Conservation (phyloP, 2,888 invertebrate genomes). For the Oscheius sp. region DNA sequence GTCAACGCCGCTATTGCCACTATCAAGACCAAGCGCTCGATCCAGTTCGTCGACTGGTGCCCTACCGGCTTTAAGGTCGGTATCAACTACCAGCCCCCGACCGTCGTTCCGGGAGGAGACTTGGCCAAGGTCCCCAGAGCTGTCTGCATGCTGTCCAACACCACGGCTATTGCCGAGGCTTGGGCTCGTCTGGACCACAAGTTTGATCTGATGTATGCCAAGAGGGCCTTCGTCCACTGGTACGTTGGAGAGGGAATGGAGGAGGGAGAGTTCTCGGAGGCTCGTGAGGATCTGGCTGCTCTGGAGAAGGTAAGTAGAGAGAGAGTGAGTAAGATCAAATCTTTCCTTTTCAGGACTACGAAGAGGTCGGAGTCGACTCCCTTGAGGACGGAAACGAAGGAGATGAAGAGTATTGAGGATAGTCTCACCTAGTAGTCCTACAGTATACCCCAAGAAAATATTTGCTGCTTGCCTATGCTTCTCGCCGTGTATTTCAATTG, state of each 20-base stretch:
- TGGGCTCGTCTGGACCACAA: conserved; percentile 85
- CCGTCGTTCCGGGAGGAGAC: conserved; percentile 91
- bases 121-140: conserved; percentile 81
- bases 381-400: conserved; percentile 40
- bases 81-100: conserved; percentile 76
- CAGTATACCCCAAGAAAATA: too few relatives aligned
- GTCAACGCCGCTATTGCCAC: conserved; percentile 71
- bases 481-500: too few relatives aligned
- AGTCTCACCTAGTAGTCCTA: too few relatives aligned
- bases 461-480: too few relatives aligned
- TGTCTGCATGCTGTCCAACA: conserved; percentile 82
- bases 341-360: conserved; percentile 47
- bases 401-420: too few relatives aligned
- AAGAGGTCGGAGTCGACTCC: conserved; percentile 58
- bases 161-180: conserved; percentile 79
- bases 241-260: conserved; percentile 76
- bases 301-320: conserved; percentile 64
- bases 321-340: conserved; percentile 23
- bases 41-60: conserved; percentile 72
- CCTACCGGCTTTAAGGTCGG: conserved; percentile 73
- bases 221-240: conserved; percentile 74
- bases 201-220: conserved; percentile 77
- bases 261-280: conserved; percentile 71
- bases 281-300: conserved; percentile 67
- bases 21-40: conserved; percentile 71